A percentile compares a stretch with the other conserved stretches of the same genome.
These are phyloP conservation scores for Cylloceria caligata DNA, from an alignment of 2,888 invertebrate species.

Conservation along the genomic window DNA sequence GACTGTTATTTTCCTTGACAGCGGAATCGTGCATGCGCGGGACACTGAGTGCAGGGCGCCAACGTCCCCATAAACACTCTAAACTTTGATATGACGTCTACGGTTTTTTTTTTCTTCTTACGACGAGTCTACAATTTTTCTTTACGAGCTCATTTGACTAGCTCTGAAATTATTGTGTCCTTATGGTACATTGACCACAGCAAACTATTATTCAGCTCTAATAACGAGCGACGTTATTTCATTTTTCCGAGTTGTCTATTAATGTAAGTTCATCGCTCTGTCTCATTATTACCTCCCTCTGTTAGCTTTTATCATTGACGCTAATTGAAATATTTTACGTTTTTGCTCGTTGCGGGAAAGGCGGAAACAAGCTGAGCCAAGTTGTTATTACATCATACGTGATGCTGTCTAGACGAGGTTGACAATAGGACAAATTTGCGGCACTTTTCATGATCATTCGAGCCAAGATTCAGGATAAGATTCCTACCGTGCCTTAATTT, in stretches of 20 bases:
- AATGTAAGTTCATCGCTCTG: slow-evolving; percentile 16
- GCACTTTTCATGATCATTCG: slow-evolving; percentile 61
- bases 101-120: background rate
- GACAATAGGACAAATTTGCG: slow-evolving; percentile 54
- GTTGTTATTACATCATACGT: slow-evolving; percentile 5
- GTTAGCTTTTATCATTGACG: slow-evolving; percentile 44
- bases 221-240: background rate
- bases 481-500: slow-evolving; percentile 51
- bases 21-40: background rate
- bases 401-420: background rate
- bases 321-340: slow-evolving; percentile 44
- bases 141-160: background rate
- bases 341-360: background rate
- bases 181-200: slow-evolving; percentile 42
- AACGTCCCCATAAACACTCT: background rate
- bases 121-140: background rate
- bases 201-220: background rate
- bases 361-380: slow-evolving; percentile 18
- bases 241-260: slow-evolving; percentile 15
- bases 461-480: slow-evolving; percentile 65
- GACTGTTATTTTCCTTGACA: slow-evolving; percentile 25
- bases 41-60: slow-evolving; percentile 4
- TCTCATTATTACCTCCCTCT: slow-evolving; percentile 16
- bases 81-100: slow-evolving; percentile 9
- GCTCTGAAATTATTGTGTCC: slow-evolving; percentile 20